Evolutionary conservation across 2,113 vertebrate genomes (phyloP).

Genomic region (Brachyistius frenatus): DNA sequence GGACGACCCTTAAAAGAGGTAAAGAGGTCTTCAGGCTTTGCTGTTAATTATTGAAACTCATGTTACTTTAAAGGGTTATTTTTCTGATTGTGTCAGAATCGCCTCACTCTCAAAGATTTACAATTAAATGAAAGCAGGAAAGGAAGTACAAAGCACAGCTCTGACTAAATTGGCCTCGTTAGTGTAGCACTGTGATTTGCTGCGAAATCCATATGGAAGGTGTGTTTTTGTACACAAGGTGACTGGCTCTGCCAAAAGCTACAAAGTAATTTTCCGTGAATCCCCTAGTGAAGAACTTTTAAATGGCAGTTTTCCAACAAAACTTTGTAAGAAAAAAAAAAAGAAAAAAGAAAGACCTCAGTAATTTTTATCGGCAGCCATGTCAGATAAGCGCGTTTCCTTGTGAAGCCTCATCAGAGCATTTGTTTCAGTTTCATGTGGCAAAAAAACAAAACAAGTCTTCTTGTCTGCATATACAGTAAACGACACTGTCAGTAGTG

Average conservation of each 20-base stretch:
- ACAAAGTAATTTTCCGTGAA: not conserved
- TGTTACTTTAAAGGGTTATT: slow-evolving; percentile 54
- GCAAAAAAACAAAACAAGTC: too few relatives aligned
- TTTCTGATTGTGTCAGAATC: slow-evolving; percentile 33
- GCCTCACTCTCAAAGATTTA: slow-evolving; percentile 1
- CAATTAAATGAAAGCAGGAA: slow-evolving; percentile 17
- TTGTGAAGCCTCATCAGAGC: not conserved
- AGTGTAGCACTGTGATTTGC: slow-evolving; percentile 24
- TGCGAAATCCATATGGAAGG: slow-evolving; percentile 46
- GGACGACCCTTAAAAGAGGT: slow-evolving; percentile 45
- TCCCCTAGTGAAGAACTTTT: too few relatives aligned
- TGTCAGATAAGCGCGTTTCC: not conserved
- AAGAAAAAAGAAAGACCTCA: not conserved
- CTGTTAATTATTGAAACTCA: slow-evolving; percentile 63
- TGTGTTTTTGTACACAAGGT: slow-evolving; percentile 31
- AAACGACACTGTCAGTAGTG: too few relatives aligned
- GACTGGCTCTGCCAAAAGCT: not conserved
- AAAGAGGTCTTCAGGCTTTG: slow-evolving; percentile 65
- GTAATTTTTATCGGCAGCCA: not conserved
- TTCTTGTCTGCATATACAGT: too few relatives aligned
- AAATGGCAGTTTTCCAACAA: not conserved
- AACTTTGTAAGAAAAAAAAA: not conserved
- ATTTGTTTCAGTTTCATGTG: too few relatives aligned
- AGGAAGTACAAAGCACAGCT: slow-evolving; percentile 33
- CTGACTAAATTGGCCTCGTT: slow-evolving; percentile 30